These are phyloP conservation scores for Microcebus jonahi DNA, from an alignment of 2,113 vertebrate species.

Conservation along the genomic window DNA sequence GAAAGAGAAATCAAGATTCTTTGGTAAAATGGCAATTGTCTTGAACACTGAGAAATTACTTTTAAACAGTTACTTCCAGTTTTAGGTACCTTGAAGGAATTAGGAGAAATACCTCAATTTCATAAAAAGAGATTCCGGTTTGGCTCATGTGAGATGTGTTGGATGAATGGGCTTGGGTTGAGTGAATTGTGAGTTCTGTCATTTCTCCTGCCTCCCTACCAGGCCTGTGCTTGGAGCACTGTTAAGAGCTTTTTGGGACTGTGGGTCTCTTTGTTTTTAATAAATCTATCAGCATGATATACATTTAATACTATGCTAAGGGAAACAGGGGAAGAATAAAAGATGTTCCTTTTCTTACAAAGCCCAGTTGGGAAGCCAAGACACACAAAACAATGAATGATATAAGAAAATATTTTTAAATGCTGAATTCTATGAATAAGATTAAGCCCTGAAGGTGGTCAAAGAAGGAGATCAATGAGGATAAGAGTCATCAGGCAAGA, in stretches of 20 bases:
- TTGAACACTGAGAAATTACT: conserved; percentile 11
- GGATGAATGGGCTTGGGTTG: neutral
- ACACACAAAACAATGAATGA: neutral
- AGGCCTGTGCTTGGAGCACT: neutral
- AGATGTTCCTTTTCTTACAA: neutral
- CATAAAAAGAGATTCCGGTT: neutral
- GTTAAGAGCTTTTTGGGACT: neutral
- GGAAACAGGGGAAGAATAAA: neutral
- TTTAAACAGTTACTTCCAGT: conserved; percentile 28
- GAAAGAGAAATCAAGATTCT: conserved; percentile 13
- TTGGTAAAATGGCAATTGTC: conserved; percentile 6
- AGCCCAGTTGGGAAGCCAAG: neutral
- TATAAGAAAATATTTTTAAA: conserved; percentile 25
- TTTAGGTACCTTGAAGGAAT: conserved; percentile 10
- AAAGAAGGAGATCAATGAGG: neutral
- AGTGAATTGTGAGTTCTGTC: neutral
- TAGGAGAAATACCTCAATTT: conserved; percentile 7
- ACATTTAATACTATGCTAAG: neutral
- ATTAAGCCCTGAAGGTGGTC: neutral
- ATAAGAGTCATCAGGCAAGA: neutral
- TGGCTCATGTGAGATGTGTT: neutral
- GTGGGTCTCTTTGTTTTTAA: neutral
- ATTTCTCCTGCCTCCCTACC: conserved; percentile 20
- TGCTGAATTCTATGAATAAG: neutral
- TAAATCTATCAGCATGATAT: neutral